A percentile compares a stretch with the other conserved stretches of the same genome.
Conservation (phyloP, 2,888 invertebrate species). For the Hydropsyche betteni region DNA sequence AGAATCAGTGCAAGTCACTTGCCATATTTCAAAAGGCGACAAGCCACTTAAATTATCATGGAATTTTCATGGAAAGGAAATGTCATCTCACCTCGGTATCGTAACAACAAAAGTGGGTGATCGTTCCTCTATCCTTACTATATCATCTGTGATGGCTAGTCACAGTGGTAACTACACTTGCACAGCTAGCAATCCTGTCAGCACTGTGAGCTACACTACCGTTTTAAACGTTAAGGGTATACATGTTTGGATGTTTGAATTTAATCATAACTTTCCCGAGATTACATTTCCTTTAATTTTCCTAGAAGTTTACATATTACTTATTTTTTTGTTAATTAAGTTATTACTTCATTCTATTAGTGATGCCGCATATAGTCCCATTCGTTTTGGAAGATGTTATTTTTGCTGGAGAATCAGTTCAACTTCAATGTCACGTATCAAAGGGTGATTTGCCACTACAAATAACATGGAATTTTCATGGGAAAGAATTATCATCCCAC, state of each 20-base stretch:
- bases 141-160: constrained; percentile 74
- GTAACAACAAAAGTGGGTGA: constrained; percentile 72
- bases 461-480: constrained; percentile 80
- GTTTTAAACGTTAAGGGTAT: constrained; percentile 74
- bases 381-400: constrained; percentile 71
- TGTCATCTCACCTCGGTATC: constrained; percentile 62
- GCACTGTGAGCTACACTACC: constrained; percentile 68
- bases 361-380: constrained; percentile 71
- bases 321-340: constrained; percentile 16
- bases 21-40: constrained; percentile 72
- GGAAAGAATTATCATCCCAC: constrained; percentile 65
- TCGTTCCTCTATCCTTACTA: constrained; percentile 73
- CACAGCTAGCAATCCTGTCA: constrained; percentile 71
- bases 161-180: constrained; percentile 77
- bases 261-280: constrained; percentile 4
- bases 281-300: not conserved
- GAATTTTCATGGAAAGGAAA: constrained; percentile 71
- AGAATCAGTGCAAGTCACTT: constrained; percentile 67
- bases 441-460: constrained; percentile 77
- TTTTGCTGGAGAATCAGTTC: constrained; percentile 72
- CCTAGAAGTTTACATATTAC: not conserved
- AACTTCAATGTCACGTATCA: constrained; percentile 70
- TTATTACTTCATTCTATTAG: constrained; percentile 56
- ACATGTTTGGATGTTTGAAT: constrained; percentile 37
- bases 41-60: constrained; percentile 75